Base-by-base conservation (phyloP, 2,888 invertebrate genomes). In the Thecocarcelia acutangulata region DNA sequence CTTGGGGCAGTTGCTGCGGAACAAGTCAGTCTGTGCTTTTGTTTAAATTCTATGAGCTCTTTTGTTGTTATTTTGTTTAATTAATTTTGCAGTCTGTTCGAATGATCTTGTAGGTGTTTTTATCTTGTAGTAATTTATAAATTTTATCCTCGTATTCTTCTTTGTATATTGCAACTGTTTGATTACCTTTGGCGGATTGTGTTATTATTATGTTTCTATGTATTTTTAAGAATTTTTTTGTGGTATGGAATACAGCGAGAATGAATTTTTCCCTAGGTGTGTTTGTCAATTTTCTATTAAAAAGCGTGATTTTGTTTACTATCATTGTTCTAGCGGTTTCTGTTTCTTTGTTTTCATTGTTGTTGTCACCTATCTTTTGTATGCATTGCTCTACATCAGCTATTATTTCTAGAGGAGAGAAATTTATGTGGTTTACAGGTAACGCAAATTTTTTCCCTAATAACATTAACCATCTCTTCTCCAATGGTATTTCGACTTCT, bases 261-360 rank as follows among this genome's bases (percentile, higher is more conserved):
- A 56, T 56, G 2, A 56, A 28, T 56, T 56, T 56, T 56, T 56
- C 54, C 15, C 33, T 28, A 15, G 33, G 33, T 1, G 54, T 56
- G 12, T 58, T 40, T 40, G 1, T 40, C 2, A 19, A 13, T 11
- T 58, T 58, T 58, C 19, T 58, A 15, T 15, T 40, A 3, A 15
- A 58, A 6, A 9, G 11, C 0, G 40, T 37, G 2, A 58, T 58
- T 13, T 15, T 12, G 12, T 37, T 58, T 15, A 37, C 37, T 15
- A 28, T n/a, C 11, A 5, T 24, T 13, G 52, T 3, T 52, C 24
- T 52, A 0, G 24, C n/a, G 1, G 0, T 12, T 0, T 52, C 52
- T n/a, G 24, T 52, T 33, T 56, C 17, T 28, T 28, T 28, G 6
- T 6, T 6, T 28, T 28, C 28, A 28, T 28, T 28, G 28, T 28